These are phyloP conservation scores for Ceratothoa steindachneri DNA, from an alignment of 2,888 invertebrate species.

Conservation along the genomic window DNA sequence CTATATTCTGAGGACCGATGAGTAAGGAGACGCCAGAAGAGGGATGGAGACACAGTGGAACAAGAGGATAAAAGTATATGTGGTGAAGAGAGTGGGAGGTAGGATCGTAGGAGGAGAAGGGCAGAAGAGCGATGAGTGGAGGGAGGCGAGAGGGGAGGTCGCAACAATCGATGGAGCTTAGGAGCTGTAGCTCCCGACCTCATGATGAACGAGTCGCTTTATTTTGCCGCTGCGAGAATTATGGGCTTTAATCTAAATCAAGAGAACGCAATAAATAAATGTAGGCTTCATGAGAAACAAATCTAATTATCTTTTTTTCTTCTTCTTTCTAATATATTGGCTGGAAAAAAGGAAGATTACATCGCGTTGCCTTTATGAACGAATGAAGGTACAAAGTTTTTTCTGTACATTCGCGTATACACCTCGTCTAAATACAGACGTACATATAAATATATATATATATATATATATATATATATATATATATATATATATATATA, in stretches of 20 bases:
- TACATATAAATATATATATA: neutral
- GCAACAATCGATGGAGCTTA: conserved; percentile 11
- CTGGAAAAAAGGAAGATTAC: conserved; percentile 14
- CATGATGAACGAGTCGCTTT: conserved; percentile 11
- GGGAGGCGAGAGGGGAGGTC: neutral
- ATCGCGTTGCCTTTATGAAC: conserved; percentile 9
- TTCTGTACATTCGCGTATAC: neutral
- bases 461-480: conserved; percentile 4
- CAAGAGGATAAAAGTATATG: neutral
- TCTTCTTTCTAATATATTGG: neutral
- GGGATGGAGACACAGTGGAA: too few species aligned
- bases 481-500: conserved; percentile 13
- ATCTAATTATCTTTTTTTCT: conserved; percentile 12
- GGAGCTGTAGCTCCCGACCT: conserved; percentile 15
- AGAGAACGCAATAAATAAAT: conserved; percentile 11
- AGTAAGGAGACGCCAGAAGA: neutral
- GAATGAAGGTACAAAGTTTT: neutral
- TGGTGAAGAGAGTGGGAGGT: neutral
- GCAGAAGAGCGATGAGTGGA: neutral
- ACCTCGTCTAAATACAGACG: neutral
- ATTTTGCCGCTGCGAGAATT: conserved; percentile 15
- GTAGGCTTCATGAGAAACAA: conserved; percentile 15
- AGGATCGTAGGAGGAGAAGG: neutral
- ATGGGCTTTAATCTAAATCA: conserved; percentile 15
- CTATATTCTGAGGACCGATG: neutral